These are phyloP conservation scores for Girardinichthys multiradiatus DNA, from an alignment of 2,113 vertebrate species.

Conservation along the genomic window DNA sequence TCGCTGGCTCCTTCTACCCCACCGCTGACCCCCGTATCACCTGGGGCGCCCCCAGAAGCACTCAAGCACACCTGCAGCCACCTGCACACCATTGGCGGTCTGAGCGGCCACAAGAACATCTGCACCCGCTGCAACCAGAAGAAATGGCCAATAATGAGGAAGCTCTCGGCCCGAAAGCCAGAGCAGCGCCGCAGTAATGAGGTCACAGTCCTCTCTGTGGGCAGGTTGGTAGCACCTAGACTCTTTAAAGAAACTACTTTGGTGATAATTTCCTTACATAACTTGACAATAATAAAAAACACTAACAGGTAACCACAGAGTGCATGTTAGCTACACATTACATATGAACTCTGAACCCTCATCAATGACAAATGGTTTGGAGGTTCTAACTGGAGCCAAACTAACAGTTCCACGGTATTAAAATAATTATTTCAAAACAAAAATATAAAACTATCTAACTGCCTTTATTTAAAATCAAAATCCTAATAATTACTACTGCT, in stretches of 20 bases:
- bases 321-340: neutral
- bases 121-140: slow-evolving; percentile 92
- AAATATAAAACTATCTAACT: no score
- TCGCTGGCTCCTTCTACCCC: slow-evolving; percentile 80
- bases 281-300: neutral
- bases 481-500: no score
- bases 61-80: slow-evolving; percentile 90
- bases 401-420: no score
- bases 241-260: neutral
- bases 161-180: slow-evolving; percentile 67
- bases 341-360: slow-evolving; percentile 35
- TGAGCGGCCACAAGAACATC: slow-evolving; percentile 81
- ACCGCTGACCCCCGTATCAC: slow-evolving; percentile 72
- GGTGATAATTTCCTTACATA: neutral
- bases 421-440: no score
- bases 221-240: slow-evolving; percentile 83
- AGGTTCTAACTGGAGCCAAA: no score
- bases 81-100: slow-evolving; percentile 91
- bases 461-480: no score
- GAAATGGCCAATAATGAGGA: slow-evolving; percentile 89
- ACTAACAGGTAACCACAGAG: neutral
- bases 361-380: no score
- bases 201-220: slow-evolving; percentile 93
- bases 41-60: slow-evolving; percentile 63
- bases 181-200: slow-evolving; percentile 82